Base-by-base conservation (phyloP, 2,888 invertebrate species). In the Polylopha cassiicola region DNA sequence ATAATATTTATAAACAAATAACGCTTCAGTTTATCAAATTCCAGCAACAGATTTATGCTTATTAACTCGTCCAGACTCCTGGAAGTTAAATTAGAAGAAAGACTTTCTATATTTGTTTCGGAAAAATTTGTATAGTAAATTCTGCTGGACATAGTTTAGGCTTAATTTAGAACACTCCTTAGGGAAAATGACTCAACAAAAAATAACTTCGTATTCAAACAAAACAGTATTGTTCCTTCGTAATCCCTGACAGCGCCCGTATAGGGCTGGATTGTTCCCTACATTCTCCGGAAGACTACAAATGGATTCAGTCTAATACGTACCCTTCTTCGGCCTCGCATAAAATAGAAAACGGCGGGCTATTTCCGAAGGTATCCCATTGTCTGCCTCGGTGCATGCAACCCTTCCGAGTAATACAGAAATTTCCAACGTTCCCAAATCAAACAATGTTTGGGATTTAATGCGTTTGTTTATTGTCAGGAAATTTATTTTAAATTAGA, bases 221-320 rank as follows among this genome's bases (percentile, higher is more conserved):
- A 39, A 39, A 33, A 34, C 11, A 30, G 3, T 39, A 14, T 20
- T 30, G 29, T 8, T 9, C 18, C 34, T 10, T 28, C 14, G 18
- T 41, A 41, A 41, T 41, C 34, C 20, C 17, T 58, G 61, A 65
- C 64, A 63, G 61, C 58, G 55, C 63, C 59, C 65, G 64, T 67
- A 77, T 77, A 72, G 55, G 63, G 67, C 65, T 73, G 65, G 71
- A 80, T 78, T 78, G 76, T 73, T 77, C 64, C 65, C 65, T 73
- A 73, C 73, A 73, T 71, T 73, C 63, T 54, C 65, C 67, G 73
- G 75, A 78, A 76, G 69, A 72, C 64, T 61, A 55, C 51, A 68
- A 79, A 80, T 78, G 74, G 75, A 79, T 77, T 77, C 70, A 62
- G 73, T 78, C 76, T 77, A 74, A 78, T 71, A 68, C 65, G 57